Evolutionary conservation across 2,113 vertebrate species (phyloP).

Genomic region (Bubo scandiacus): DNA sequence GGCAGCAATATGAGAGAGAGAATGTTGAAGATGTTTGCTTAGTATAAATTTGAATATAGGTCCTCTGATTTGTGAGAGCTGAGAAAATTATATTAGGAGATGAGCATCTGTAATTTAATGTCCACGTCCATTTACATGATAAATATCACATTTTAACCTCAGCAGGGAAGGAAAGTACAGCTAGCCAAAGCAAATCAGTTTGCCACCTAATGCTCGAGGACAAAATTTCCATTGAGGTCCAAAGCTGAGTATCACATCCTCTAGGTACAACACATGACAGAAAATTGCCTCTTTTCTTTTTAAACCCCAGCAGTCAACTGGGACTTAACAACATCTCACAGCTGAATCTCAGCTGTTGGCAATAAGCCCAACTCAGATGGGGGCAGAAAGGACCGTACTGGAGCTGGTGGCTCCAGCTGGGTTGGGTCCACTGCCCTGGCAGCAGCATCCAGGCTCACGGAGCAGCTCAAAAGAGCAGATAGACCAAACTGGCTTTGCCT

Average conservation of each 20-base stretch:
- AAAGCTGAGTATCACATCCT: background rate
- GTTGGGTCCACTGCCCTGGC: background rate
- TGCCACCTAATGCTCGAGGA: background rate
- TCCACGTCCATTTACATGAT: background rate
- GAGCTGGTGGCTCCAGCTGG: background rate
- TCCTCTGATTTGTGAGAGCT: background rate
- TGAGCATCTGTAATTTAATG: background rate
- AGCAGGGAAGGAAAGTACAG: background rate
- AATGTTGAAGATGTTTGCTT: background rate
- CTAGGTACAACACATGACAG: background rate
- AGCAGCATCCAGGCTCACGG: background rate
- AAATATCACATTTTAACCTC: background rate
- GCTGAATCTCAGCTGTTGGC: background rate
- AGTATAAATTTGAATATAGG: background rate
- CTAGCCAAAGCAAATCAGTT: background rate
- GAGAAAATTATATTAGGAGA: background rate
- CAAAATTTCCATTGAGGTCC: background rate
- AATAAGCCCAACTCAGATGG: background rate
- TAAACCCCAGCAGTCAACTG: fast-evolving
- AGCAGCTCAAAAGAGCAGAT: background rate
- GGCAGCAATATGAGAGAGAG: background rate
- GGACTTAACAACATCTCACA: background rate
- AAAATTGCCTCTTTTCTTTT: background rate
- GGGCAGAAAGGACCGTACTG: background rate
- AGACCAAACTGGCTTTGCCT: background rate